Conservation (phyloP, 2,113 vertebrate species). For the Tachysurus vachellii region DNA sequence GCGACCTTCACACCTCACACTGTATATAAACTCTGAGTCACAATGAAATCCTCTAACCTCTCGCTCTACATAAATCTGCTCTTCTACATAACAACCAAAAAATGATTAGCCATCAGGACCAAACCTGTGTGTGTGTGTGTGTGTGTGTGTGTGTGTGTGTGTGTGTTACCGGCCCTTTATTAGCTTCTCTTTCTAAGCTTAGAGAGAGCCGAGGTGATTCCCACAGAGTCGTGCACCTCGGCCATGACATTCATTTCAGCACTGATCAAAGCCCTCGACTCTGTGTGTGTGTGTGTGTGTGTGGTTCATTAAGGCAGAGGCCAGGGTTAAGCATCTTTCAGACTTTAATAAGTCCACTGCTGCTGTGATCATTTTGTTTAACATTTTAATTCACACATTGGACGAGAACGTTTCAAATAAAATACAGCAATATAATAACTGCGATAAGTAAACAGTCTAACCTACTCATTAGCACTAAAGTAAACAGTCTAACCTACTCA, state of each 20-base stretch:
- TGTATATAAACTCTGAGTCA: slow-evolving; percentile 8
- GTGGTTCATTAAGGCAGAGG: slow-evolving; percentile 43
- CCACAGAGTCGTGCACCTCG: slow-evolving; percentile 24
- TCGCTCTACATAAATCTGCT: not conserved
- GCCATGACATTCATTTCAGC: slow-evolving; percentile 31
- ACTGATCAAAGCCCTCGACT: slow-evolving; percentile 41
- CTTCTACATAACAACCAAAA: not conserved
- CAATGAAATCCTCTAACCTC: not conserved
- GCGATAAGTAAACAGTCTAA: not conserved
- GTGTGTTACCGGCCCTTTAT: slow-evolving; percentile 6
- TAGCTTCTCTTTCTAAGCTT: slow-evolving; percentile 29
- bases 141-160: slow-evolving; percentile 8
- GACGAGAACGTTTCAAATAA: not conserved
- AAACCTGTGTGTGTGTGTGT: slow-evolving; percentile 18
- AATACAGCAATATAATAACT: not conserved
- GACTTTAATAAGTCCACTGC: slow-evolving; percentile 47
- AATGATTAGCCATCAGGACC: slow-evolving; percentile 8
- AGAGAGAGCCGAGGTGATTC: slow-evolving; percentile 41
- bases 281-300: slow-evolving; percentile 28
- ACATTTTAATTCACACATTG: not conserved
- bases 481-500: not conserved
- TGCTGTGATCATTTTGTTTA: slow-evolving; percentile 23
- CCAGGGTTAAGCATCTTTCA: slow-evolving; percentile 56
- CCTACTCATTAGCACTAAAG: not conserved
- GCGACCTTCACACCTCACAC: slow-evolving; percentile 18